These are phyloP conservation scores for Oreochromis spilurus DNA, from an alignment of 2,113 vertebrate genomes.

Conservation along the genomic window DNA sequence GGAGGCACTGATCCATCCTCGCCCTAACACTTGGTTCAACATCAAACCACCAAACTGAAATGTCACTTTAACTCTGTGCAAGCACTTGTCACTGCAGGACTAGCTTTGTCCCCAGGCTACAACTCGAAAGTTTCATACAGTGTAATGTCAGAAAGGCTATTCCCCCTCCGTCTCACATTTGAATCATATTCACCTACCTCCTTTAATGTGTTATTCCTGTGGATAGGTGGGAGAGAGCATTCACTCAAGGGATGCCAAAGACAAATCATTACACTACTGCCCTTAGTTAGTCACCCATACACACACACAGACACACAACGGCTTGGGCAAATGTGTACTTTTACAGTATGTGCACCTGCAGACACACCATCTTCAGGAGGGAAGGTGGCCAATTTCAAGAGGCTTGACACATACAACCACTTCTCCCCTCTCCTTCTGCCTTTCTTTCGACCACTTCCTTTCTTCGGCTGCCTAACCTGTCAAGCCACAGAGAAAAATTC, in stretches of 20 bases:
- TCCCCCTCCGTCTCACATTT: constrained; percentile 32
- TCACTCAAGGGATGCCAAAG: constrained; percentile 33
- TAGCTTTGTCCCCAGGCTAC: constrained; percentile 28
- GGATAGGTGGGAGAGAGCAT: constrained; percentile 5
- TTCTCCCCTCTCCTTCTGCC: not conserved
- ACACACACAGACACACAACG: not conserved
- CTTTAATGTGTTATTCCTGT: constrained; percentile 38
- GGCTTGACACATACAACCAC: constrained; percentile 48
- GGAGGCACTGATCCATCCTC: constrained; percentile 51
- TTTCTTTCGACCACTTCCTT: not conserved
- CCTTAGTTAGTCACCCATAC: not conserved
- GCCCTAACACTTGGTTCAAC: constrained; percentile 29
- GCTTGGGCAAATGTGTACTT: not conserved
- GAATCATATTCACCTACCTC: constrained; percentile 35
- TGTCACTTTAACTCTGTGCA: constrained; percentile 61
- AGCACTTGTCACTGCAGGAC: constrained; percentile 51
- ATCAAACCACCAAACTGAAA: constrained; percentile 61
- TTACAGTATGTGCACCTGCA: not conserved
- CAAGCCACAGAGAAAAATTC: constrained; percentile 29
- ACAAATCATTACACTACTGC: constrained; percentile 13
- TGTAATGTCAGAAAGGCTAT: constrained; percentile 42
- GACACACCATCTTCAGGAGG: constrained; percentile 24
- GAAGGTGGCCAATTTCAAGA: constrained; percentile 58
- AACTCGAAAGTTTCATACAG: constrained; percentile 29
- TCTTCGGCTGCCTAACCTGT: constrained; percentile 40